These are phyloP conservation scores for Camelus dromedarius DNA, from an alignment of 2,113 vertebrate genomes.

Conservation along the genomic window DNA sequence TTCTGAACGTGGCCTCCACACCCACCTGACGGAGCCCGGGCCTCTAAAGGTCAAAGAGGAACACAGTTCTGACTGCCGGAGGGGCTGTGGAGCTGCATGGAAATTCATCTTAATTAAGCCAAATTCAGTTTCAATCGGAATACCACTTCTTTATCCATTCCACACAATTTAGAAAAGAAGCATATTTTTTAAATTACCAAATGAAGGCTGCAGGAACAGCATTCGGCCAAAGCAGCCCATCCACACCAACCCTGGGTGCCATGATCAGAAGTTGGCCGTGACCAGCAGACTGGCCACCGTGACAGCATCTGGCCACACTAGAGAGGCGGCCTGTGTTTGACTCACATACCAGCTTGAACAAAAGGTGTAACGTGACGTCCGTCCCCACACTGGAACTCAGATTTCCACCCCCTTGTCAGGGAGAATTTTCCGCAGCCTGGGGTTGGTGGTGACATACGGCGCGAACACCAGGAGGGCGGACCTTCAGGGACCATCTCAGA, in stretches of 20 bases:
- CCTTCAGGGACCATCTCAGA: too few relatives aligned
- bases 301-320: rapidly evolving
- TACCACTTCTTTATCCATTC: conserved; percentile 10
- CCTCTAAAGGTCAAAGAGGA: not conserved
- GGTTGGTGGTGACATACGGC: rapidly evolving
- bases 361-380: rapidly evolving
- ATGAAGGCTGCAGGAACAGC: not conserved
- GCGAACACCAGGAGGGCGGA: not conserved
- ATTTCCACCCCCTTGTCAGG: rapidly evolving
- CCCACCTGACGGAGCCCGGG: rapidly evolving
- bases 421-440: not conserved
- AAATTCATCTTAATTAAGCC: conserved; percentile 59
- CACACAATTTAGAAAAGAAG: not conserved
- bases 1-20: not conserved
- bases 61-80: rapidly evolving
- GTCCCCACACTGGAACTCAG: rapidly evolving
- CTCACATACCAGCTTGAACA: too few relatives aligned
- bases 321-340: rapidly evolving
- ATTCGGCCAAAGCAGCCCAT: rapidly evolving
- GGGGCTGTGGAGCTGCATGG: not conserved
- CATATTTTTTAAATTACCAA: not conserved
- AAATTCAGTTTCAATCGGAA: conserved; percentile 41
- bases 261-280: not conserved
- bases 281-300: rapidly evolving
- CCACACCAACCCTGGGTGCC: rapidly evolving